These are phyloP conservation scores for Drosophila fungiperda DNA, from an alignment of 2,888 invertebrate genomes.

Conservation along the genomic window DNA sequence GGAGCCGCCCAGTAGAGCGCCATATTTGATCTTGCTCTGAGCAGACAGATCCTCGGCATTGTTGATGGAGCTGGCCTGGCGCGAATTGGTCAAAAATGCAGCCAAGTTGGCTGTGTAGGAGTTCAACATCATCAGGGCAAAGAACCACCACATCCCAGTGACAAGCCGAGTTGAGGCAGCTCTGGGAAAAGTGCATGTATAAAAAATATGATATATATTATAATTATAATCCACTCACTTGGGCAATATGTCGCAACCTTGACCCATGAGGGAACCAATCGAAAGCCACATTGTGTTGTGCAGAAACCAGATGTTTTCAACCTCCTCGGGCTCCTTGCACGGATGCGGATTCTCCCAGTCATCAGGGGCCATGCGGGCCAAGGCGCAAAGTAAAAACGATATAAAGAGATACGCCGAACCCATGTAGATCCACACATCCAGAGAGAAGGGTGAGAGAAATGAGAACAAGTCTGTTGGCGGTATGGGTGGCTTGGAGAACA, in stretches of 20 bases:
- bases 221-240: constrained; percentile 87
- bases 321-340: constrained; percentile 93
- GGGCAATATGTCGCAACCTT: constrained; percentile 96
- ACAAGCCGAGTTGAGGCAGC: constrained; percentile 95
- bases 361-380: constrained; percentile 93
- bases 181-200: constrained; percentile 85
- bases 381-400: constrained; percentile 92
- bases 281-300: constrained; percentile 97
- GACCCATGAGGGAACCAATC: constrained; percentile 95
- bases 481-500: constrained; percentile 92
- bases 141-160: constrained; percentile 97
- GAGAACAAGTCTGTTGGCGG: constrained; percentile 93
- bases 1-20: constrained; percentile 94
- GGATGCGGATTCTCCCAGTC: constrained; percentile 98
- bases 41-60: constrained; percentile 96
- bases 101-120: constrained; percentile 98
- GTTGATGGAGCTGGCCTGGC: constrained; percentile 90
- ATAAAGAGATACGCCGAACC: constrained; percentile 94
- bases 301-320: constrained; percentile 94
- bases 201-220: background rate
- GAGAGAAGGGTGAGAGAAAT: constrained; percentile 94
- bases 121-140: constrained; percentile 95
- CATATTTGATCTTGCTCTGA: constrained; percentile 98
- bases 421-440: constrained; percentile 97
- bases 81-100: constrained; percentile 95